Evolutionary conservation across 2,797 vertebrate genomes (phyloP).

Genomic region (Manis pentadactyla): DNA sequence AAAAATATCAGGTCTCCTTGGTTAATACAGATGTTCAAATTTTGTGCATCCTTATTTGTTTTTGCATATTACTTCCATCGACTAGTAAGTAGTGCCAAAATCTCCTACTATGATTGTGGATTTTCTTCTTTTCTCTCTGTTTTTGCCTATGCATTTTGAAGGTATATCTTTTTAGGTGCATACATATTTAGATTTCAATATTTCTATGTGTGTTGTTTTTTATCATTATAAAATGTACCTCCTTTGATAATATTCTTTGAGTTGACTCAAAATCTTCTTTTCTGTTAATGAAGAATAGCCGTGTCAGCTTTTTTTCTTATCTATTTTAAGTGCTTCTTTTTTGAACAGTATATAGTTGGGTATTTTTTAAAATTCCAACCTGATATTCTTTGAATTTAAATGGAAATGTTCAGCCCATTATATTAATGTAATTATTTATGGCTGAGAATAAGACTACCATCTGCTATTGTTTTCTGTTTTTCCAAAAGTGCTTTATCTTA

Average conservation of each 20-base stretch:
- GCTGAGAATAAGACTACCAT: not conserved
- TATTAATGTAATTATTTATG: not conserved
- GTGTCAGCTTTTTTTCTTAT: not conserved
- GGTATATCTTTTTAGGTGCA: not conserved
- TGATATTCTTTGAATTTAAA: not conserved
- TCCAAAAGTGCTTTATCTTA: not conserved
- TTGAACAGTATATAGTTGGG: not conserved
- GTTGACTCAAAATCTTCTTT: not conserved
- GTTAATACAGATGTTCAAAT: not conserved
- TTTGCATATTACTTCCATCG: not conserved
- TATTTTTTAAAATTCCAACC: not conserved
- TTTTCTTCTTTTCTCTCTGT: not conserved
- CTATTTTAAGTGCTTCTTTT: not conserved
- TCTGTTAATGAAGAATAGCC: not conserved
- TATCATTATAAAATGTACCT: not conserved
- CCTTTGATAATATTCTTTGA: not conserved
- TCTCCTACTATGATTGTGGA: not conserved
- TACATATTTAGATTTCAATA: not conserved
- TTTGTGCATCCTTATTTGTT: not conserved
- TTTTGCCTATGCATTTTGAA: not conserved
- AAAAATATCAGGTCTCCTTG: not conserved
- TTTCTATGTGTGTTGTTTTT: not conserved
- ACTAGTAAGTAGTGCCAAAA: not conserved
- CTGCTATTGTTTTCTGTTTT: not conserved
- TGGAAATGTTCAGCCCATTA: not conserved